A percentile compares a stretch with the other conserved stretches of the same genome.
phyloP scores from a whole-genome alignment of 2,113 vertebrate genomes.

The Actinemys pallida region DNA sequence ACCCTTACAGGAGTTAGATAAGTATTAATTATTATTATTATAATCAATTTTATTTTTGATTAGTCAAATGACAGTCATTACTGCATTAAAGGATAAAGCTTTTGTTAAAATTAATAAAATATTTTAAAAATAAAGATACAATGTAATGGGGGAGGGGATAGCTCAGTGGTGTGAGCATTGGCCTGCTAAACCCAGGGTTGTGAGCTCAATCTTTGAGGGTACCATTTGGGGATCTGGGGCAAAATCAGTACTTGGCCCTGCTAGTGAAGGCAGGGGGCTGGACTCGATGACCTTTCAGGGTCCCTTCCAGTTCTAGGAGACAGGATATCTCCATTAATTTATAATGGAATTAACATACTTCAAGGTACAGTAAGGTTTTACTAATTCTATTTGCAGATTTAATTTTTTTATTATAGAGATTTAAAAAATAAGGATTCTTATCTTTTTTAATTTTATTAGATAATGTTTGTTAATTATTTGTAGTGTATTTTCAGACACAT shows the following conservation, averaged over 20 bases:
- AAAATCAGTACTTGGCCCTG: too few species aligned
- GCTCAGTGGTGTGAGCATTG: too few species aligned
- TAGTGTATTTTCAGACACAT: neutral
- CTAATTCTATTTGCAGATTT: neutral
- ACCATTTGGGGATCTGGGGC: too few species aligned
- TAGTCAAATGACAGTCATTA: neutral
- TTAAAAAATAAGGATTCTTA: neutral
- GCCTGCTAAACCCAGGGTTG: too few species aligned
- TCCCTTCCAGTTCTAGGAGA: too few species aligned
- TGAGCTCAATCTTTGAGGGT: too few species aligned
- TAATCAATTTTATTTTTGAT: neutral
- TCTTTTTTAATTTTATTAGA: neutral
- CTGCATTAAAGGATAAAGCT: neutral
- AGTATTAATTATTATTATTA: too few species aligned
- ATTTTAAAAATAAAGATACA: neutral
- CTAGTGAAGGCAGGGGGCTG: too few species aligned
- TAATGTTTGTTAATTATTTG: neutral
- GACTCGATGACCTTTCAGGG: neutral
- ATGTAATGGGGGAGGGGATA: neutral
- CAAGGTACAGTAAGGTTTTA: neutral
- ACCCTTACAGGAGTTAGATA: rapidly evolving
- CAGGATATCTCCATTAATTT: too few species aligned
- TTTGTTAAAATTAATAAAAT: neutral
- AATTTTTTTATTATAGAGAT: neutral
- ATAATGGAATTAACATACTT: neutral